Evolutionary conservation across 2,797 vertebrate species (phyloP), one percentile per base, ranked within the genome.

Genomic region (Leptodactylus fallax): DNA sequence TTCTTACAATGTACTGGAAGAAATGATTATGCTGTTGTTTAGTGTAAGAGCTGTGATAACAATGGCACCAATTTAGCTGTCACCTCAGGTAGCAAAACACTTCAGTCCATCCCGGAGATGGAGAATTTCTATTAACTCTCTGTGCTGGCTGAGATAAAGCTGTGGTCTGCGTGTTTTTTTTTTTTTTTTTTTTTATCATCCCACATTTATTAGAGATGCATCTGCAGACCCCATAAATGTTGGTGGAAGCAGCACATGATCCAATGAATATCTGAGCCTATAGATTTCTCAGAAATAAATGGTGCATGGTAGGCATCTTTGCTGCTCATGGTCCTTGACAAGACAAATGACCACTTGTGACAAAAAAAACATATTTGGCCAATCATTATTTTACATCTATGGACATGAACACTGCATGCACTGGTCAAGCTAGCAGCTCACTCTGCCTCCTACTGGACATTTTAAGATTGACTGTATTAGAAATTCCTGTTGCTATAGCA

Each of bases 1-100:
- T 2, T 17, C 69, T 72, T 10, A 72, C 27, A 72, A 45, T 72
- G 36, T 72, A 72, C 45, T 47, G 17, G 27, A 72, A 21, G 36
- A 45, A 45, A 72, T 72, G 69, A 47, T 72, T 72, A 72, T 72
- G 69, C 69, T 47, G 16, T 45, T 67, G 65, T 67, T 72, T 72
- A 17, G 16, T 72, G 69, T 47, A 47, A 47, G 69, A 45, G 45
- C 36, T 72, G 17, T 72, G 17, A 72, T 72, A 45, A 72, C 12
- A 36, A 45, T 27, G 25, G 65, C 23, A 19, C 65, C 65, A 23
- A 67, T 67, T 67, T 47, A 72, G 36, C 14, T 47, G 27, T 72
- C 69, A 36, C 27, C 69, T 72, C 69, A 72, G 27, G 69, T 72
- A 47, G 69, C 17, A 19, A 72, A 72, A 47, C 19, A 21, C 45